Conservation (phyloP, 2,797 vertebrate genomes). For the Siniperca obscura region DNA sequence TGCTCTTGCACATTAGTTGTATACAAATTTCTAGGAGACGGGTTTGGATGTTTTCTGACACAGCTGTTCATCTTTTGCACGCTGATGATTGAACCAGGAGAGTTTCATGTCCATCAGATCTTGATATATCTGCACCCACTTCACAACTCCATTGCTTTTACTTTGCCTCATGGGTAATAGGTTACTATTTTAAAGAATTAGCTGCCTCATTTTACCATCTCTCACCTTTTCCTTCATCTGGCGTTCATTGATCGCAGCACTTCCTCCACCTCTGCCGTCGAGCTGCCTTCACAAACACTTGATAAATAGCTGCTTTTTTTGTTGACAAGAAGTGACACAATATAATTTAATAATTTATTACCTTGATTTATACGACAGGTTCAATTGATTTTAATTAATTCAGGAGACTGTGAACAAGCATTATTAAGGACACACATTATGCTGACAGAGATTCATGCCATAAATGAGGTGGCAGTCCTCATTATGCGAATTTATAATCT, state of each 20-base stretch:
- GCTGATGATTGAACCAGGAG: neutral
- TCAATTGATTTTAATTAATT: constrained; percentile 85
- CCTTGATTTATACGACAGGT: constrained; percentile 81
- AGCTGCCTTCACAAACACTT: constrained; percentile 57
- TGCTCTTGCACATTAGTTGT: neutral
- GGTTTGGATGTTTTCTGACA: too few relatives aligned
- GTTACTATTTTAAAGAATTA: neutral
- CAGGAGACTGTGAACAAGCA: constrained; percentile 77
- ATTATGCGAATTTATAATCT: constrained; percentile 83
- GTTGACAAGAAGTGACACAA: constrained; percentile 67
- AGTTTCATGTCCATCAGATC: neutral
- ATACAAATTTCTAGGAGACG: too few relatives aligned
- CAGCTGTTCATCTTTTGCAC: neutral
- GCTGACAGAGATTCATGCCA: constrained; percentile 83
- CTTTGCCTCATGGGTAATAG: neutral
- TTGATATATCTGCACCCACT: neutral
- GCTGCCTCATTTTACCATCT: neutral
- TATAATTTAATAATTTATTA: constrained; percentile 79
- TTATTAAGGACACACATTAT: constrained; percentile 82
- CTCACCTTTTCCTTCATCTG: neutral
- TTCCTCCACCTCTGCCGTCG: neutral
- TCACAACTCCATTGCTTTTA: neutral
- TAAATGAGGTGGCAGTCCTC: constrained; percentile 80
- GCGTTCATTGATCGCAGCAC: neutral
- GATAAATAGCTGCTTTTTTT: constrained; percentile 67